Percentiles rank a stretch among this genome's conserved stretches.
Conservation (phyloP, 2,888 invertebrate species). For the Stenodema calcarata region DNA sequence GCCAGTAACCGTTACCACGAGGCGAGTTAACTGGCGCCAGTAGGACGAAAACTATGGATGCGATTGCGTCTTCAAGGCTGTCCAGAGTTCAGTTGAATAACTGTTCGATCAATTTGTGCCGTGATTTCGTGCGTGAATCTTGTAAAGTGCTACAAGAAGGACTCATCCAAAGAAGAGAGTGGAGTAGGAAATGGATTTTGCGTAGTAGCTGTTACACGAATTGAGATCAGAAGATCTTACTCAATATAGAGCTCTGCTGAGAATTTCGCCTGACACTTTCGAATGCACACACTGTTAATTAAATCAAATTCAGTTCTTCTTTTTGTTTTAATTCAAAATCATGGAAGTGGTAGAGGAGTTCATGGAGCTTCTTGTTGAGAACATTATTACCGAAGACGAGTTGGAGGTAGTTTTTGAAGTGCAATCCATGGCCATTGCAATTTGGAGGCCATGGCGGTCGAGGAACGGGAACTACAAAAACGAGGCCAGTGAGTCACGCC, state of each 20-base stretch:
- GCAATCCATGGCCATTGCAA: no score
- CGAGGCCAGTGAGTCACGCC: no score
- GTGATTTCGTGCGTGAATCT: neutral
- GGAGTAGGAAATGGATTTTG: neutral
- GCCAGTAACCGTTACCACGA: no score
- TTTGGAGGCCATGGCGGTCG: no score
- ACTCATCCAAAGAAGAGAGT: conserved; percentile 21
- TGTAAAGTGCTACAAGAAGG: neutral
- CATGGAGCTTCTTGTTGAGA: no score
- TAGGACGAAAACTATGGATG: neutral
- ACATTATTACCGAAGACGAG: no score
- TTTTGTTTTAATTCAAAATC: no score
- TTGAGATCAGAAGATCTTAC: neutral
- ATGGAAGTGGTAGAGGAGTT: no score
- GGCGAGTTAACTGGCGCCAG: neutral
- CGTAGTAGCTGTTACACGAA: neutral
- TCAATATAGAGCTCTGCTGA: neutral
- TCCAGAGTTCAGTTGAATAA: neutral
- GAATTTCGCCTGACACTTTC: neutral
- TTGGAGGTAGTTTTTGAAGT: no score
- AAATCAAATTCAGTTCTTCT: no score
- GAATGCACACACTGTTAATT: no score
- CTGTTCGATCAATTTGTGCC: neutral
- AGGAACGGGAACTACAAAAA: no score
- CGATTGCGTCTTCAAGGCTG: neutral